Evolutionary conservation across 2,113 vertebrate species (phyloP).

Genomic region (Microcebus murinus): DNA sequence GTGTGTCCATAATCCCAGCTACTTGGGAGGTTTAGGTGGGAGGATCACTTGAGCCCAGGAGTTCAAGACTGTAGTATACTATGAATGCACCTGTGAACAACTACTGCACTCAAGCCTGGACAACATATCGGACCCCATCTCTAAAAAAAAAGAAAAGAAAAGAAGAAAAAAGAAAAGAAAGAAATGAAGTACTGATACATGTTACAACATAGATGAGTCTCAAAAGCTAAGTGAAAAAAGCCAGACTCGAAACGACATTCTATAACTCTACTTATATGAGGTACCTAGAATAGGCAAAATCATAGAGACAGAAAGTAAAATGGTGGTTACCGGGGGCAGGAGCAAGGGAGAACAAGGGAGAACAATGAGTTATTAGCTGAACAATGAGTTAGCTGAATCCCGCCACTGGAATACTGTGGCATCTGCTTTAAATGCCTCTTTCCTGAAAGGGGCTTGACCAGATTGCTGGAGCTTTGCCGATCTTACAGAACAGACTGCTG

Average conservation of each 20-base stretch:
- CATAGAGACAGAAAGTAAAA: constrained; percentile 13
- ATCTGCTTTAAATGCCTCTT: not conserved
- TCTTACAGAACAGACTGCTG: not conserved
- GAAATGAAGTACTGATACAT: not conserved
- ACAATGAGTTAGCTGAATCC: not conserved
- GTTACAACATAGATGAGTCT: not conserved
- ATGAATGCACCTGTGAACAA: not conserved
- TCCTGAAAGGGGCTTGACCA: not conserved
- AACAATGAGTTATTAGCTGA: not conserved
- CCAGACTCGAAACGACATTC: not conserved
- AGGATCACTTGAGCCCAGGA: not conserved
- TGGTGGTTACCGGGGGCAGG: not conserved
- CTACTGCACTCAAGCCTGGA: not conserved
- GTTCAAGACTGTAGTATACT: not conserved
- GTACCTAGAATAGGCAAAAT: constrained; percentile 3
- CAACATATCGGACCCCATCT: not conserved
- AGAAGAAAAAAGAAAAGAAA: not conserved
- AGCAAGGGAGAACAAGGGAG: not conserved
- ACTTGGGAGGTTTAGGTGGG: not conserved
- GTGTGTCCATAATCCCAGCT: not conserved
- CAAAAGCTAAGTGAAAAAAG: not conserved
- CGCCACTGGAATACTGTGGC: not conserved
- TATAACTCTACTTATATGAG: not conserved
- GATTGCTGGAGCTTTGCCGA: not conserved
- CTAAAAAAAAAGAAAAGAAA: not conserved